Evolutionary conservation across 2,888 invertebrate genomes (phyloP), one percentile per base, ranked within the genome.

Genomic region (Andrena marginata): DNA sequence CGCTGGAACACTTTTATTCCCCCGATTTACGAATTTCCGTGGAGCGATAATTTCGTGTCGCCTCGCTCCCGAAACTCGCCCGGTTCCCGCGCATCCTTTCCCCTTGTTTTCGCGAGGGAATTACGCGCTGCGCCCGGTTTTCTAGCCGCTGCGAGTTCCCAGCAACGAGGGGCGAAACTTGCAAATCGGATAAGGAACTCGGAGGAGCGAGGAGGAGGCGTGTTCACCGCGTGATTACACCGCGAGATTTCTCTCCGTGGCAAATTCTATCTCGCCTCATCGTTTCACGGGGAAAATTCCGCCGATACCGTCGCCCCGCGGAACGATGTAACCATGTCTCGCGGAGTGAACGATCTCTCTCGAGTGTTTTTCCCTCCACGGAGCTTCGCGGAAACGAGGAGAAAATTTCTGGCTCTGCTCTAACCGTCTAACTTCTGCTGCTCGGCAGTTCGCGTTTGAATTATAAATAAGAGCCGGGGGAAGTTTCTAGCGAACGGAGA

Each of bases 231-330:
- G 76, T 59, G 56, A 69, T 70, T 70, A 63, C 56, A 16, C 31
- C 23, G 20, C 33, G 35, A 23, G 4, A 29, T 26, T 48, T 20
- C 67, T n/a, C 60, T 16, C 23, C 59, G 10, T 16, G 51, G 35
- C 35, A 51, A 51, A 62, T 73, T 64, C 26, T 20, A 48, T 62
- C 63, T 42, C 16, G 26, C 23, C 54, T 56, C 13, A 29, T 48
- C 77, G 64, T 73, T 49, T 59, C 33, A 49, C 64, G 2, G n/a
- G 29, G 59, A 16, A 74, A 74, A 77, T 74, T 33, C 26, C 20
- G 42, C 23, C 51, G 62, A 62, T 71, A 64, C 33, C 56, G 42
- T 56, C 20, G 63, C 23, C 35, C 7, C 23, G 23, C 7, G 48
- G 54, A 64, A 42, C 20, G 60, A 74, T 42, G 8, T 62, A 56